phyloP scores from a whole-genome alignment of 92 coral and sea anemone species.

The Galaxea fascicularis region DNA sequence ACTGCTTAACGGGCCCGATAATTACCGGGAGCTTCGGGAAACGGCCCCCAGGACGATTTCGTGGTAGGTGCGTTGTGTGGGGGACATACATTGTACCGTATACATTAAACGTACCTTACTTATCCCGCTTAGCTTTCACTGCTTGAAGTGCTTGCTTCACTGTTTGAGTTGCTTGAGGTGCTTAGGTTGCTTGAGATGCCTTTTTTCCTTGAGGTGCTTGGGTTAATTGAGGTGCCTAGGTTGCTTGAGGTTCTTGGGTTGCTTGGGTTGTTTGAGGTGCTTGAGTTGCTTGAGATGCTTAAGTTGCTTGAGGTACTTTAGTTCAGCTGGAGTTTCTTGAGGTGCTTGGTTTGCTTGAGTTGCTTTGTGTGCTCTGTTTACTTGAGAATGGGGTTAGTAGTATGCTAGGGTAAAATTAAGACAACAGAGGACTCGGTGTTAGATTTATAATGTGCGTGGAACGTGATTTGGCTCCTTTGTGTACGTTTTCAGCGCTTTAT shows the following conservation, averaged over 20 bases:
- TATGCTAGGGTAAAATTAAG: neutral
- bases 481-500: neutral
- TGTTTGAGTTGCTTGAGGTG: too few species aligned
- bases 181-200: too few species aligned
- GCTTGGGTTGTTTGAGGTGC: neutral
- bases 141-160: too few species aligned
- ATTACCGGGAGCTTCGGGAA: too few species aligned
- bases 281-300: too few species aligned
- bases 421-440: neutral
- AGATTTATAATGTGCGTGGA: neutral
- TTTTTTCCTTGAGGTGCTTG: too few species aligned
- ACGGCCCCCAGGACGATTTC: too few species aligned
- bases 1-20: too few species aligned
- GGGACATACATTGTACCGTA: too few species aligned
- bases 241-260: too few species aligned
- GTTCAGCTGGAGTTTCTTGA: neutral
- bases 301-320: neutral
- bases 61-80: too few species aligned
- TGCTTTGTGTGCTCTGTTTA: neutral
- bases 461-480: too few species aligned
- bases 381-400: neutral
- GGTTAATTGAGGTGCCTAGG: neutral
- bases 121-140: neutral
- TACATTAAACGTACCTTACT: conserved; percentile 11
- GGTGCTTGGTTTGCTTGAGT: neutral